These are phyloP conservation scores for Mola mola DNA, from an alignment of 2,113 vertebrate genomes.

Conservation along the genomic window DNA sequence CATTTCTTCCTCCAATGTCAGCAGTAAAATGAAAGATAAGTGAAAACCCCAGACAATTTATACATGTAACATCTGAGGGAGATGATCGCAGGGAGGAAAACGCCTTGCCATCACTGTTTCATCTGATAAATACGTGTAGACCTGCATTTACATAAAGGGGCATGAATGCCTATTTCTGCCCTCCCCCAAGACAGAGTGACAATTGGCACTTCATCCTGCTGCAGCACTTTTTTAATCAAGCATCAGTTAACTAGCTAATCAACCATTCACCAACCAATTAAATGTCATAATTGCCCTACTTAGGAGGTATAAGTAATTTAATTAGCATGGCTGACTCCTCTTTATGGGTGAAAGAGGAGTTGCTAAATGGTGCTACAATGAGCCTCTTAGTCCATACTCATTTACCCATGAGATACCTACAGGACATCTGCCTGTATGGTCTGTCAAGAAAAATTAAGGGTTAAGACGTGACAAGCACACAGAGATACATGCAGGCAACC, in stretches of 20 bases:
- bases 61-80: conserved; percentile 44
- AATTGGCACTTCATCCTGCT: conserved; percentile 13
- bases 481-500: conserved; percentile 6
- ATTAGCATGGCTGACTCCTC: conserved; percentile 54
- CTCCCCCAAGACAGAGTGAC: conserved; percentile 3
- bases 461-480: conserved; percentile 15
- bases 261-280: conserved; percentile 67
- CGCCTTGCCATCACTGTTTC: conserved; percentile 17
- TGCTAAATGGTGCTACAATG: conserved; percentile 17
- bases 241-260: conserved; percentile 66
- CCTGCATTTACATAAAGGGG: conserved; percentile 15
- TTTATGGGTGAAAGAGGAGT: conserved; percentile 36
- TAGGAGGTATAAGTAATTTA: conserved; percentile 60
- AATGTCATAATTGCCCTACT: conserved; percentile 69
- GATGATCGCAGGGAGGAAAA: conserved; percentile 31
- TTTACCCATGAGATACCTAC: conserved; percentile 30
- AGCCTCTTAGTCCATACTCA: conserved; percentile 11
- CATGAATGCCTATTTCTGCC: background rate
- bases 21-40: conserved; percentile 64
- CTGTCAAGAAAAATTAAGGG: conserved; percentile 26
- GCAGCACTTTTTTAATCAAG: conserved; percentile 60
- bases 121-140: background rate
- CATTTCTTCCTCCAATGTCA: conserved; percentile 68
- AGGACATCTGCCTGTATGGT: conserved; percentile 22
- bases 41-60: conserved; percentile 49